Conservation (phyloP, 2,113 vertebrate genomes). For the Brachirus orientalis region DNA sequence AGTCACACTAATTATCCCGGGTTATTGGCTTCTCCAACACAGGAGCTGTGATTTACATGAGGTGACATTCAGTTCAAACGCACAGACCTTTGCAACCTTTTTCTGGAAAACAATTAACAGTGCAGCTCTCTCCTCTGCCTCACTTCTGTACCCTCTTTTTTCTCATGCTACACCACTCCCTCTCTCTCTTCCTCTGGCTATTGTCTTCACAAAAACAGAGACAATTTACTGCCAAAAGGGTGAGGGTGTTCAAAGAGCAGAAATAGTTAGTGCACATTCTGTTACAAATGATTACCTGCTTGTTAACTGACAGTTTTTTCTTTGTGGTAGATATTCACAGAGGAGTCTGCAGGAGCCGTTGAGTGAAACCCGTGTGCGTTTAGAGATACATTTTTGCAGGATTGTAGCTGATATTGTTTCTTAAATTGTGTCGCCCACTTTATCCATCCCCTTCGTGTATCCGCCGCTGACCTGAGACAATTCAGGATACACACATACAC, state of each 20-base stretch:
- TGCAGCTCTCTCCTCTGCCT: conserved; percentile 45
- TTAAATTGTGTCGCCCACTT: conserved; percentile 25
- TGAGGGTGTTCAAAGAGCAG: conserved; percentile 39
- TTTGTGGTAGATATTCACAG: conserved; percentile 10
- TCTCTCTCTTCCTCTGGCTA: conserved; percentile 71
- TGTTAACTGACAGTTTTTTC: conserved; percentile 48
- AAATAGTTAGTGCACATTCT: conserved; percentile 39
- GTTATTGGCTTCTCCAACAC: conserved; percentile 72
- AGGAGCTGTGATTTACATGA: conserved; percentile 74
- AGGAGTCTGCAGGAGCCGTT: conserved; percentile 7
- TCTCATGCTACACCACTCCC: conserved; percentile 40
- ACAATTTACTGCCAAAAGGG: conserved; percentile 63
- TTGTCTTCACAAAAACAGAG: conserved; percentile 71
- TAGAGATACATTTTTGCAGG: conserved; percentile 2
- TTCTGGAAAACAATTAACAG: conserved; percentile 77
- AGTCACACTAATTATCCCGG: conserved; percentile 71
- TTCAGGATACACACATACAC: conserved; percentile 5
- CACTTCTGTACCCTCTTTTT: conserved; percentile 40
- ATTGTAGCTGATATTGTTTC: background rate
- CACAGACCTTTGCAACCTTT: conserved; percentile 73
- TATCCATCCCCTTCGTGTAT: conserved; percentile 3
- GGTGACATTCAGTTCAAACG: conserved; percentile 79
- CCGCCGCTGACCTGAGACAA: conserved; percentile 49
- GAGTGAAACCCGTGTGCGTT: conserved; percentile 1
- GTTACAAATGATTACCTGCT: conserved; percentile 42